A percentile compares a stretch with the other conserved stretches of the same genome.
Evolutionary conservation across 2,797 vertebrate genomes (phyloP).

Genomic region (Microcaecilia unicolor): DNA sequence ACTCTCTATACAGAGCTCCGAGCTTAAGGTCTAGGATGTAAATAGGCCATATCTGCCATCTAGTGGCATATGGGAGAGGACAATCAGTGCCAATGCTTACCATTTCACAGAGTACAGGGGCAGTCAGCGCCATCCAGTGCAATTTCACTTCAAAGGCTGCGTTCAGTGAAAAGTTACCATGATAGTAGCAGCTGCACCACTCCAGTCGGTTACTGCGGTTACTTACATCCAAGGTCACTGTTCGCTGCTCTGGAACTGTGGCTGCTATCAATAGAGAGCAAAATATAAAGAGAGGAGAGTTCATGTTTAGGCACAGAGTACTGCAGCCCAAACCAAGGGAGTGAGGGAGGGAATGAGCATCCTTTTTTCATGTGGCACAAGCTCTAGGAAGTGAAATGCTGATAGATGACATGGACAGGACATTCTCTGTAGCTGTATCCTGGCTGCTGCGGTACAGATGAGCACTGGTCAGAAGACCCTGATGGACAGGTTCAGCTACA

Average conservation of each 20-base stretch:
- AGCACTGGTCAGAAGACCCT: neutral
- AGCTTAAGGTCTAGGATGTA: too few species aligned
- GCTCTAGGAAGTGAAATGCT: too few species aligned
- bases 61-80: too few species aligned
- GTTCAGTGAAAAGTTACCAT: constrained; percentile 86
- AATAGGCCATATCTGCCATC: too few species aligned
- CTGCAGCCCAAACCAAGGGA: neutral
- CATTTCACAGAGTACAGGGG: constrained; percentile 94
- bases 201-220: constrained; percentile 87
- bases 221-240: constrained; percentile 86
- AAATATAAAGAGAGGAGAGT: neutral
- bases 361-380: too few species aligned
- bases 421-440: too few species aligned
- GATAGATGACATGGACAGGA: too few species aligned
- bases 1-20: too few species aligned
- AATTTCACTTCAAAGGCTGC: constrained; percentile 92
- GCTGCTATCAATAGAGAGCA: too few species aligned
- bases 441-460: too few species aligned
- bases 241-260: constrained; percentile 90
- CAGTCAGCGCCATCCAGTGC: constrained; percentile 96
- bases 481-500: too few species aligned
- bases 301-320: too few species aligned
- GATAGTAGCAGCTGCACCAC: constrained; percentile 97
- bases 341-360: neutral
- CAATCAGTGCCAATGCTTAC: constrained; percentile 49